A percentile compares a stretch with the other conserved stretches of the same genome.
These are phyloP conservation scores for Gymnorhina tibicen DNA, from an alignment of 2,113 vertebrate genomes.

Conservation along the genomic window DNA sequence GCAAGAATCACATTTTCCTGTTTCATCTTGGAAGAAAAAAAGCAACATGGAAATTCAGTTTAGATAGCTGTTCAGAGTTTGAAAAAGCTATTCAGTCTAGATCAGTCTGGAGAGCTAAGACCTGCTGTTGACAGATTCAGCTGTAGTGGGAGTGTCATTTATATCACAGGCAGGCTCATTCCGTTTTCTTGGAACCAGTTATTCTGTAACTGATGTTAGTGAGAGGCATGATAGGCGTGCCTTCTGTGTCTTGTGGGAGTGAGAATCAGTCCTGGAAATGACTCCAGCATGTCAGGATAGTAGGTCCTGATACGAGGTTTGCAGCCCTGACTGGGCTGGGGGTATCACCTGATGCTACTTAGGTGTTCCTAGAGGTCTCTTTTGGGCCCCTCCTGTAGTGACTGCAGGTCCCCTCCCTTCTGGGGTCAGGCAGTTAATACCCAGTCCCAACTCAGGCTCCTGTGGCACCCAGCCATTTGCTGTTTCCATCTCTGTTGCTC, in stretches of 20 bases:
- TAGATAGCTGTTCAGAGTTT: not conserved
- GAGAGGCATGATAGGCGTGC: not conserved
- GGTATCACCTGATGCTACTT: not conserved
- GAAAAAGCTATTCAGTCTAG: not conserved
- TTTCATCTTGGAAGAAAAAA: not conserved
- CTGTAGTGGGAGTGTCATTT: not conserved
- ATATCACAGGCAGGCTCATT: not conserved
- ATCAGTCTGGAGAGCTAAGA: not conserved
- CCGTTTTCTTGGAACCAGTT: not conserved
- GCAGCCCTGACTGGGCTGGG: not conserved
- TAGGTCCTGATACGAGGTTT: not conserved
- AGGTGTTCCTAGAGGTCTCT: not conserved
- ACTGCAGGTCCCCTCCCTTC: not conserved
- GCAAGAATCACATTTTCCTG: not conserved
- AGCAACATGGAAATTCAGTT: not conserved
- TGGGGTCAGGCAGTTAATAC: not conserved
- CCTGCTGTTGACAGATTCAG: not conserved
- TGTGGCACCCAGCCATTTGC: fast-evolving
- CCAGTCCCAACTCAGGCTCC: fast-evolving
- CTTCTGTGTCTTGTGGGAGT: not conserved
- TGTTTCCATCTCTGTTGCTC: not conserved
- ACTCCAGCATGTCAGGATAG: not conserved
- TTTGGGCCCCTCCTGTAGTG: not conserved
- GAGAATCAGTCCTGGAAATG: not conserved
- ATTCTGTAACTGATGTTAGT: not conserved